Conservation (phyloP, 2,113 vertebrate genomes). For the Coreoperca whiteheadi region DNA sequence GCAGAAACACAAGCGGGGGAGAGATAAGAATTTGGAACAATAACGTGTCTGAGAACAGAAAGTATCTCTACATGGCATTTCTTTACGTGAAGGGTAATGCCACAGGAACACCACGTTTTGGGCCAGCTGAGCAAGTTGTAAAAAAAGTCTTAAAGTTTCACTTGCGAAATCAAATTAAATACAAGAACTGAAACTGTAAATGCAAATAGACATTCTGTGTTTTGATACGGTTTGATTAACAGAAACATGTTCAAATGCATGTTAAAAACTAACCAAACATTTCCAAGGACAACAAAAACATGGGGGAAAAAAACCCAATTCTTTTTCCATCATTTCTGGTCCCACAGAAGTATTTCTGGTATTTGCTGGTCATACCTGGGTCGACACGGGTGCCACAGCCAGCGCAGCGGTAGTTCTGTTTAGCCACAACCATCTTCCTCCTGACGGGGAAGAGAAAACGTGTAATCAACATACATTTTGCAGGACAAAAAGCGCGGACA, state of each 20-base stretch:
- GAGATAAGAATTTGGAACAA: not conserved
- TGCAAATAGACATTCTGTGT: not conserved
- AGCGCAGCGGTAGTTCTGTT: slow-evolving; percentile 97
- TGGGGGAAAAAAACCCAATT: too few relatives aligned
- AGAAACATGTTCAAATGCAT: not conserved
- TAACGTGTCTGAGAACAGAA: not conserved
- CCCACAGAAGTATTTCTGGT: not conserved
- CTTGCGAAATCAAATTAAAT: not conserved
- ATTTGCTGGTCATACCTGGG: slow-evolving; percentile 84
- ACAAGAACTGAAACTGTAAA: not conserved
- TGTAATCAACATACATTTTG: not conserved
- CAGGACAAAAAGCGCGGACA: not conserved
- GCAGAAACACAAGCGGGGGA: not conserved
- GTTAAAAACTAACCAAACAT: not conserved
- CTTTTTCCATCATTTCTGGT: not conserved
- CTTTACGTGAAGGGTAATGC: not conserved
- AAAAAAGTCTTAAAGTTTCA: not conserved
- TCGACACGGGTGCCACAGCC: slow-evolving; percentile 96
- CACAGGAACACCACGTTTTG: not conserved
- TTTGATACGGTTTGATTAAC: not conserved
- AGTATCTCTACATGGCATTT: not conserved
- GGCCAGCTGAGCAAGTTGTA: too few relatives aligned
- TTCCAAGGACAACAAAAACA: not conserved
- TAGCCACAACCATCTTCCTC: slow-evolving; percentile 94
- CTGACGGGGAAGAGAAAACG: slow-evolving; percentile 71